Conservation (phyloP, 2,888 invertebrate genomes). For the Cloeon dipterum region DNA sequence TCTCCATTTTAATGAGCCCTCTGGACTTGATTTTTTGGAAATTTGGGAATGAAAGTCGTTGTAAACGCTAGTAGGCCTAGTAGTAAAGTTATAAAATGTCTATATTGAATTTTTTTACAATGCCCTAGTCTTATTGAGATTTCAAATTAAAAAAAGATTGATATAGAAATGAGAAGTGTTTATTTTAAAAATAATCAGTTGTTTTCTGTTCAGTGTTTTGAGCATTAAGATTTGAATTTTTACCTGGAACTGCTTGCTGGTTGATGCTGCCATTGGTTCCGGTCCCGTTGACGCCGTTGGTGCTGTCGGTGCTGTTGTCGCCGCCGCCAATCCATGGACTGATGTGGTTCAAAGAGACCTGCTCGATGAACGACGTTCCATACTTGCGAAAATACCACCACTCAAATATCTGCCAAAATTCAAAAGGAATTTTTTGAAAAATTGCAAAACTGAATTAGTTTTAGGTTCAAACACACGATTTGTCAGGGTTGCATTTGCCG, state of each 20-base stretch:
- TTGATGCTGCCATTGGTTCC: slow-evolving; percentile 15
- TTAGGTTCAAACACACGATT: too few relatives aligned
- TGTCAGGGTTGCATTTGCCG: too few relatives aligned
- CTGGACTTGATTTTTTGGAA: background rate
- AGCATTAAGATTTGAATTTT: too few relatives aligned
- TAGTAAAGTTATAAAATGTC: too few relatives aligned
- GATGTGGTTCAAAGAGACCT: slow-evolving; percentile 82
- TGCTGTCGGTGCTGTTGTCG: slow-evolving; percentile 21
- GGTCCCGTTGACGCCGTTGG: slow-evolving; percentile 16
- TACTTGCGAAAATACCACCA: slow-evolving; percentile 99
- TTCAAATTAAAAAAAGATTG: too few relatives aligned
- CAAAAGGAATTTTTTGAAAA: slow-evolving; percentile 2
- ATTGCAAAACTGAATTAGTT: background rate
- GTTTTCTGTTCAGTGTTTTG: too few relatives aligned
- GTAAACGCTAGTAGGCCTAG: too few relatives aligned
- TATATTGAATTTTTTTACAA: too few relatives aligned
- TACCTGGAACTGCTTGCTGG: slow-evolving; percentile 27
- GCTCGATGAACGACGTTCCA: slow-evolving; percentile 92
- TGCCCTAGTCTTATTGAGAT: too few relatives aligned
- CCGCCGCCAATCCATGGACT: slow-evolving; percentile 79
- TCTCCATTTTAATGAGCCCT: background rate
- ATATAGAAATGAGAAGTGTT: too few relatives aligned
- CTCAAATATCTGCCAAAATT: slow-evolving; percentile 46
- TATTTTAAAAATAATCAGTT: too few relatives aligned
- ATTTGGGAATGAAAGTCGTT: background rate